Evolutionary conservation across 2,113 vertebrate species (phyloP), one percentile per base, ranked within the genome.

Genomic region (Spheniscus mendiculus): DNA sequence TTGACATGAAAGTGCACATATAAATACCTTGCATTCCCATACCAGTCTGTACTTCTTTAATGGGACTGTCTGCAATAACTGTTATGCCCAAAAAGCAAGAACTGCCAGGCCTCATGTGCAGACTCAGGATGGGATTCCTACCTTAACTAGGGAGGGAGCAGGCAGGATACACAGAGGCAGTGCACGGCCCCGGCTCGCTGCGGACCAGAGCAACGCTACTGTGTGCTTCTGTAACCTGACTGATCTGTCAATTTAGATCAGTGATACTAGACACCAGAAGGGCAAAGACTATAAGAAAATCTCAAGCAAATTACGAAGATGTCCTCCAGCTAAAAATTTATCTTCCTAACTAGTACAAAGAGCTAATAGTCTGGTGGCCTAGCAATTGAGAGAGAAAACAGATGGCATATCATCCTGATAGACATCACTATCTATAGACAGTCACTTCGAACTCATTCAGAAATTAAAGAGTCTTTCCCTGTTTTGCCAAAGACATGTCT

Each of bases 281-380:
- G 62, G 84, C 63, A 90, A 96, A 96, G 67, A 34, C 65, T 94
- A 91, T 72, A 76, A 94, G 44, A 85, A 96, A 96, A 97, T 93
- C 83, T 78, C 44, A 40, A 96, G 89, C 80, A 94, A 97, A 97
- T 95, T 56, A 66, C 52, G 91, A 67, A 93, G n/a, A 80, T 88
- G 45, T 90, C 76, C 71, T 95, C 56, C 49, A 97, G 87, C 44
- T 58, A 87, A 69, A 92, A 93, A 92, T 94, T 84, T 91, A 44
- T 96, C 63, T 96, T 95, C 72, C 36, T 66, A 21, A 80, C 81
- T 63, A 38, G 52, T 44, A 74, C 36, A 81, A 90, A 82, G 55
- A 80, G 47, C n/a, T 93, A 74, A 86, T 74, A 76, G 50, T 78
- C 59, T 76, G 56, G 14, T 89, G 89, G 44, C 91, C 78, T 78